A percentile compares a stretch with the other conserved stretches of the same genome.
Evolutionary conservation across 2,797 vertebrate species (phyloP).

Genomic region (Morus bassanus): DNA sequence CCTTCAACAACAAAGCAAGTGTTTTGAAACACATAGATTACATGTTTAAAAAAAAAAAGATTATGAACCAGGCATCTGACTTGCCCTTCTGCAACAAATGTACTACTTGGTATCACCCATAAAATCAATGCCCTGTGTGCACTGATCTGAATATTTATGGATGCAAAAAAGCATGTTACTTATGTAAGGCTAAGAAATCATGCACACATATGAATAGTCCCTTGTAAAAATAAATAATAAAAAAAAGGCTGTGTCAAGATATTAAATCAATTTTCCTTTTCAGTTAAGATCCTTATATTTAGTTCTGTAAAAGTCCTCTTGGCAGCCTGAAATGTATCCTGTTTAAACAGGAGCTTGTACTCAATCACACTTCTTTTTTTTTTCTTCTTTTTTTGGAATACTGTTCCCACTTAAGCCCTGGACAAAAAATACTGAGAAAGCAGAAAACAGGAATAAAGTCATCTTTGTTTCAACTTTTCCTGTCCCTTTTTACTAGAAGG

Average conservation of each 20-base stretch:
- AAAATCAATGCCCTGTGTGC: not conserved
- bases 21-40: constrained; percentile 45
- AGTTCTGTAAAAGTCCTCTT: not conserved
- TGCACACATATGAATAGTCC: not conserved
- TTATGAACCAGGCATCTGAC: not conserved
- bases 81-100: constrained; percentile 2
- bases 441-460: constrained; percentile 56
- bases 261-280: constrained; percentile 48
- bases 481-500: not conserved
- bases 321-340: constrained; percentile 45
- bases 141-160: constrained; percentile 7
- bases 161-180: not conserved
- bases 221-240: constrained; percentile 33
- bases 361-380: not conserved
- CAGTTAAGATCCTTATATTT: constrained; percentile 17
- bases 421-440: constrained; percentile 1
- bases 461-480: constrained; percentile 62
- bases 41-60: not conserved
- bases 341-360: constrained; percentile 58
- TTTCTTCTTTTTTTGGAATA: not conserved
- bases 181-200: constrained; percentile 15
- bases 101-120: not conserved
- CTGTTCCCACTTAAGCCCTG: constrained; percentile 36
- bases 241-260: not conserved
- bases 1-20: constrained; percentile 28